Conservation (phyloP, 92 coral and sea anemone species). For the Parazoanthus atlanticus region DNA sequence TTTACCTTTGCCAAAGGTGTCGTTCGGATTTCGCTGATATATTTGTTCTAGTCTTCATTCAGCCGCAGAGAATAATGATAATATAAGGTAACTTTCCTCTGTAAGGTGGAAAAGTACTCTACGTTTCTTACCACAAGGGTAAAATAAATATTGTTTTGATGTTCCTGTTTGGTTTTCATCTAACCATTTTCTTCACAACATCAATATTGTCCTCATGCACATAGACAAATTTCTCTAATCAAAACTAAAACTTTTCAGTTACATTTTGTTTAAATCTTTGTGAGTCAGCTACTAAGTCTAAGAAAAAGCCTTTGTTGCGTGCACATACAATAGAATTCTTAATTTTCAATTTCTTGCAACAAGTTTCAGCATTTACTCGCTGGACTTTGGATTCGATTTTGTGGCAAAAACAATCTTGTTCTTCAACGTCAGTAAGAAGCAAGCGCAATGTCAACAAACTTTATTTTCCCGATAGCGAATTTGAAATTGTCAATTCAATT, state of each 20-base stretch:
- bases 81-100: neutral
- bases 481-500: constrained; percentile 7
- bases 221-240: neutral
- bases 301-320: neutral
- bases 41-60: neutral
- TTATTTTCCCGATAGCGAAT: constrained; percentile 5
- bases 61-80: neutral
- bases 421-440: neutral
- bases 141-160: constrained; percentile 5
- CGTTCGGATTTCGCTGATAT: neutral
- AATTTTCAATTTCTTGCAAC: neutral
- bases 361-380: constrained; percentile 1
- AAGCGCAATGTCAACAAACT: neutral
- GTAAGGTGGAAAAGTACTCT: constrained; percentile 8
- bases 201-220: neutral
- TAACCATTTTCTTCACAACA: neutral
- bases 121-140: neutral
- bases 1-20: neutral
- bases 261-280: constrained; percentile 18
- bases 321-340: neutral
- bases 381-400: neutral
- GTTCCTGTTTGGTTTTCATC: constrained; percentile 28
- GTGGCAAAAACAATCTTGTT: neutral
- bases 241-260: neutral
- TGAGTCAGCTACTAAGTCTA: neutral